Percentiles rank a stretch among this genome's conserved stretches.
These are phyloP conservation scores for Talpa occidentalis DNA, from an alignment of 2,113 vertebrate species.

Conservation along the genomic window DNA sequence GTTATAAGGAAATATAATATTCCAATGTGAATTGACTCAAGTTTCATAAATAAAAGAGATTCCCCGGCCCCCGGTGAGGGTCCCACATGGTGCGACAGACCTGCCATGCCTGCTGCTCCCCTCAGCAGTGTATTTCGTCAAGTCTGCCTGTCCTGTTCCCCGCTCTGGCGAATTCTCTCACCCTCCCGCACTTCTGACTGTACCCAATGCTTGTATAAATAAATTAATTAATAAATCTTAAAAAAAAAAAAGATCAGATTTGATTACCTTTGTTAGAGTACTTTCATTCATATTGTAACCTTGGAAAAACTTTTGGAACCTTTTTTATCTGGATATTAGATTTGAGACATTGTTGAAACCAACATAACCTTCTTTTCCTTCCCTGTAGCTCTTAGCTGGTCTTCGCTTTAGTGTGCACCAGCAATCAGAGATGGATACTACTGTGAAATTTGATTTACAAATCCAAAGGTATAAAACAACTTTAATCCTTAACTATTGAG, in stretches of 20 bases:
- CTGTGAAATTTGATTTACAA: conserved; percentile 94
- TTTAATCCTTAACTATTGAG: neutral
- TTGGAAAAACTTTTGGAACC: neutral
- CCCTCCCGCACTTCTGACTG: too few relatives aligned
- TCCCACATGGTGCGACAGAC: too few relatives aligned
- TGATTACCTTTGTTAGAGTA: neutral
- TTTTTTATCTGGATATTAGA: neutral
- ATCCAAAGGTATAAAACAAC: conserved; percentile 90
- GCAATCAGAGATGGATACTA: conserved; percentile 96
- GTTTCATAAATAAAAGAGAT: neutral
- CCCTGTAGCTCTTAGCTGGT: conserved; percentile 90
- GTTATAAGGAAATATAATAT: neutral
- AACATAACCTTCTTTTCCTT: neutral
- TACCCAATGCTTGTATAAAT: too few relatives aligned
- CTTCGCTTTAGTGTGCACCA: conserved; percentile 96
- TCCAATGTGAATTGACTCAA: neutral
- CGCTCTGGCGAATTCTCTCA: too few relatives aligned
- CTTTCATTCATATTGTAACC: neutral
- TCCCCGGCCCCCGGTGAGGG: too few relatives aligned
- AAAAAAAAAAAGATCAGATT: neutral
- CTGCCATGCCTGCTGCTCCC: too few relatives aligned
- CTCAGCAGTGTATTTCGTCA: too few relatives aligned
- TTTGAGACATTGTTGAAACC: neutral
- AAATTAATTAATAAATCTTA: too few relatives aligned
- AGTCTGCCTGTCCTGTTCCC: too few relatives aligned